Conservation (phyloP, 2,888 invertebrate genomes). For the Hipparchia semele region DNA sequence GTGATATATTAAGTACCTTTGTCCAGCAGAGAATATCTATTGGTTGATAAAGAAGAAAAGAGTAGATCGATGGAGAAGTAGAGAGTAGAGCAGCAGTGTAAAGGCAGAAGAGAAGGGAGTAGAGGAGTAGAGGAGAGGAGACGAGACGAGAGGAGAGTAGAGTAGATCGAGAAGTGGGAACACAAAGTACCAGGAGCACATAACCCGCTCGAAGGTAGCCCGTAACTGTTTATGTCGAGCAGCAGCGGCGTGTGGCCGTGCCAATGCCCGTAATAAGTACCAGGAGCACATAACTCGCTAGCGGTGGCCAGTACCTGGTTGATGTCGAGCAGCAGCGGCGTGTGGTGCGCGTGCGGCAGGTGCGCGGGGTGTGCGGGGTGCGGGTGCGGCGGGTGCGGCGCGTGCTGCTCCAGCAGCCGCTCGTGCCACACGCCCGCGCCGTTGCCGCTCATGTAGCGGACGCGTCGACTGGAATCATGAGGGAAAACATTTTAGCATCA, state of each 20-base stretch:
- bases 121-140: no score
- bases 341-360: conserved; percentile 53
- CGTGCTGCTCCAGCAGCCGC: conserved; percentile 45
- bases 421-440: conserved; percentile 57
- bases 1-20: no score
- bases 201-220: background rate
- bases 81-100: no score
- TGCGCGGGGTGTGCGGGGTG: no score
- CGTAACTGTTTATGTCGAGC: background rate
- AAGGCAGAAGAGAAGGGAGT: no score
- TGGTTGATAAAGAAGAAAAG: no score
- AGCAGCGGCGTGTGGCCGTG: no score
- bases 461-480: conserved; percentile 62
- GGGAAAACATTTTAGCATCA: background rate
- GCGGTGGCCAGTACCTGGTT: conserved; percentile 59
- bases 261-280: background rate
- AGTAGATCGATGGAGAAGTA: no score
- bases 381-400: conserved; percentile 24
- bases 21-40: no score
- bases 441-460: conserved; percentile 66
- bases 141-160: no score
- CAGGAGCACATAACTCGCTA: background rate
- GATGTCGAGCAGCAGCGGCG: conserved; percentile 70
- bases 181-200: background rate
- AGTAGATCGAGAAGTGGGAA: no score